phyloP scores from a whole-genome alignment of 2,797 vertebrate species.

The Gymnoscopelus microlampas region DNA sequence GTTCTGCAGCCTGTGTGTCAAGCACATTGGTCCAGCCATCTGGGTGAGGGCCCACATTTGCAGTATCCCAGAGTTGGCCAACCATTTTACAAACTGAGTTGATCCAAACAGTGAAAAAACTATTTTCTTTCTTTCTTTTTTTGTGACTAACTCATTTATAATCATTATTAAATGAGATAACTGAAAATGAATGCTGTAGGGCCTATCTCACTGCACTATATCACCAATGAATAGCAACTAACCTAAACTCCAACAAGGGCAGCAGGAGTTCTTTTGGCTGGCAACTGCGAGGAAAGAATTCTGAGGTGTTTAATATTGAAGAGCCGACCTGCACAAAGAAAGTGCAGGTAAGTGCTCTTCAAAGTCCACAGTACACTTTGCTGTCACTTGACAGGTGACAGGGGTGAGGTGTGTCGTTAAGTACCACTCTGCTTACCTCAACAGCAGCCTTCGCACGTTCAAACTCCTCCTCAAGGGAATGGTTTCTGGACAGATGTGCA shows the following conservation, averaged over 20 bases:
- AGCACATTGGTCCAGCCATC: too few species aligned
- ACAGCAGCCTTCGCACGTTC: constrained; percentile 98
- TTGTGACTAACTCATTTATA: too few species aligned
- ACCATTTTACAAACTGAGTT: too few species aligned
- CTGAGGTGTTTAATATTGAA: constrained; percentile 20
- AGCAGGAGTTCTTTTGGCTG: background rate
- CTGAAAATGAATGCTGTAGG: too few species aligned
- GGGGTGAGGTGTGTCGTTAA: constrained; percentile 35
- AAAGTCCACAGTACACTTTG: constrained; percentile 19
- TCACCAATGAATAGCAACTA: too few species aligned
- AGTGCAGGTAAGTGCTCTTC: constrained; percentile 16
- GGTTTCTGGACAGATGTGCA: constrained; percentile 92
- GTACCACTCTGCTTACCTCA: constrained; percentile 85
- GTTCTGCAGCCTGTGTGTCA: too few species aligned
- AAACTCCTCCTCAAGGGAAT: constrained; percentile 98
- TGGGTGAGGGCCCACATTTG: too few species aligned
- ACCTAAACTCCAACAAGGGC: constrained; percentile 5
- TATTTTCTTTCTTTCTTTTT: too few species aligned
- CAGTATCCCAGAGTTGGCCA: too few species aligned
- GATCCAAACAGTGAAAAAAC: too few species aligned
- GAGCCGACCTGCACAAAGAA: background rate
- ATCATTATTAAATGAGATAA: too few species aligned
- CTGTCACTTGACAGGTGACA: constrained; percentile 41
- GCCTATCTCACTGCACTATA: too few species aligned
- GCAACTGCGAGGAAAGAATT: background rate